Evolutionary conservation across 1,140 invertebrate genomes (phyloP).

Genomic region (Leptinotarsa lineolata): DNA sequence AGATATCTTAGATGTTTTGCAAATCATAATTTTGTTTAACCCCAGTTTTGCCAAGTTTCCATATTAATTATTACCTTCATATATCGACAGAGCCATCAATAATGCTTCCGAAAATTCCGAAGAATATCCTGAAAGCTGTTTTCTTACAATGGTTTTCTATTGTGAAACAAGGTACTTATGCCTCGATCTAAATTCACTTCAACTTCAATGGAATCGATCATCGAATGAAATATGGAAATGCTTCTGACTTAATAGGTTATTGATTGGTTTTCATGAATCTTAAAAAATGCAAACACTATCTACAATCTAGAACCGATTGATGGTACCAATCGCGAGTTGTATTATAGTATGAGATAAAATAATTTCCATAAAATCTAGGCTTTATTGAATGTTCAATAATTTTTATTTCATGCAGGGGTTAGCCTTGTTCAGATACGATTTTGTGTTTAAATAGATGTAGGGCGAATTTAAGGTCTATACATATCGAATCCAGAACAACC

Average conservation of each 20-base stretch:
- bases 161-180: background rate
- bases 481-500: too few relatives aligned
- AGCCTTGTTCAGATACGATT: too few relatives aligned
- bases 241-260: background rate
- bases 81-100: background rate
- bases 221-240: conserved; percentile 3
- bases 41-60: background rate
- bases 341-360: conserved; percentile 9
- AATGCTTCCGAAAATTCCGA: background rate
- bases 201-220: background rate
- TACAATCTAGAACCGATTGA: conserved; percentile 1
- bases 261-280: background rate
- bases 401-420: background rate
- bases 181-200: background rate
- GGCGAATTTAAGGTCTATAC: too few relatives aligned
- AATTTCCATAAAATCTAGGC: conserved; percentile 13
- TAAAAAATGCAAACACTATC: conserved; percentile 1
- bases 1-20: too few relatives aligned
- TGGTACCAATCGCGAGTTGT: conserved; percentile 14
- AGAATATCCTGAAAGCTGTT: background rate
- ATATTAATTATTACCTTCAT: background rate
- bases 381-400: conserved; percentile 10
- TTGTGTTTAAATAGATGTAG: too few relatives aligned
- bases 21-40: too few relatives aligned
- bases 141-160: background rate